phyloP scores from a whole-genome alignment of 1,140 invertebrate species.

The Ceratina calcarata region DNA sequence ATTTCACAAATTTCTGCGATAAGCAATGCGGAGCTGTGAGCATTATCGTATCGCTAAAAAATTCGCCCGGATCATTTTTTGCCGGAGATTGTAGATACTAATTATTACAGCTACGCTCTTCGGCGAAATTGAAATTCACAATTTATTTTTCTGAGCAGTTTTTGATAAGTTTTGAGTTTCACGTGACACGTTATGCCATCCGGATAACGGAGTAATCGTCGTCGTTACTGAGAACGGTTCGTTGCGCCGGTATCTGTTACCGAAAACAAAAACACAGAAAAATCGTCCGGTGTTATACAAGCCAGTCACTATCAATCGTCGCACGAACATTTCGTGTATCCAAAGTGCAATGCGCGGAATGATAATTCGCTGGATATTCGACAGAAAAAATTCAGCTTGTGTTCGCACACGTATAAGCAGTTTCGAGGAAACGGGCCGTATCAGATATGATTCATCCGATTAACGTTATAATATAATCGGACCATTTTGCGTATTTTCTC shows the following conservation, averaged over 20 bases:
- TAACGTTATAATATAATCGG: background rate
- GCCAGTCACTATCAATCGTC: background rate
- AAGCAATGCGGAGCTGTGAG: no score
- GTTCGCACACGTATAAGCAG: background rate
- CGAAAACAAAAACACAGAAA: background rate
- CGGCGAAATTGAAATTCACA: no score
- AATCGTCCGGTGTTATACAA: constrained; percentile 7
- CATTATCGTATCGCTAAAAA: no score
- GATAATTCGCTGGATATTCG: background rate
- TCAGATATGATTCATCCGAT: background rate
- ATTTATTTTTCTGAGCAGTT: no score
- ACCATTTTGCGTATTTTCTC: no score
- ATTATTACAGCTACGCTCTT: no score
- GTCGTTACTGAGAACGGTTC: background rate
- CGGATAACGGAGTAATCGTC: background rate
- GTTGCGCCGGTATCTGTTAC: background rate
- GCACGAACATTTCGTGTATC: constrained; percentile 1
- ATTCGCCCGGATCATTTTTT: no score
- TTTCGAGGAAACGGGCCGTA: background rate
- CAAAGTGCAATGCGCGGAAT: constrained; percentile 9
- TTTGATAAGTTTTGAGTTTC: no score
- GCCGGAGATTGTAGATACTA: no score
- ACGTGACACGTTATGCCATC: background rate
- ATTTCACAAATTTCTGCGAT: no score
- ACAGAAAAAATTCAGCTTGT: background rate